Conservation (phyloP, 2,113 vertebrate species). For the Anhinga anhinga region DNA sequence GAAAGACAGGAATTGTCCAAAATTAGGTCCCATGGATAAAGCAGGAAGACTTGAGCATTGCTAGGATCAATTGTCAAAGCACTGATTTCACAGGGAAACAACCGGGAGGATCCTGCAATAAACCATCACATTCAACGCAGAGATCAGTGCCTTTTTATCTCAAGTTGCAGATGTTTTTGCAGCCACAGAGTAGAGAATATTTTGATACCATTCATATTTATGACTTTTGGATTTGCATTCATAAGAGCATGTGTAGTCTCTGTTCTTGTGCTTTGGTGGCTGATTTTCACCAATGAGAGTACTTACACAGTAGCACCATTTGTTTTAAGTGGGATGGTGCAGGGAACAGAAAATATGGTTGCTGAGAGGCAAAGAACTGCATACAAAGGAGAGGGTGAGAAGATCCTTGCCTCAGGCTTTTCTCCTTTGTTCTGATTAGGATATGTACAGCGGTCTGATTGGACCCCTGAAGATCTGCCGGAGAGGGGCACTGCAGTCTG, state of each 20-base stretch:
- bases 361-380: not conserved
- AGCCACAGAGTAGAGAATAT: not conserved
- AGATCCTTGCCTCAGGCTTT: not conserved
- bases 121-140: not conserved
- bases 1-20: not conserved
- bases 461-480: constrained; percentile 74
- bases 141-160: not conserved
- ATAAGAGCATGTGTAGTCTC: not conserved
- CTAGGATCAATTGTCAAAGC: not conserved
- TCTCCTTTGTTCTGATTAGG: constrained; percentile 39
- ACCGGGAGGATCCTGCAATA: not conserved
- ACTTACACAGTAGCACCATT: not conserved
- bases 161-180: not conserved
- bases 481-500: constrained; percentile 50
- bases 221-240: not conserved
- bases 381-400: not conserved
- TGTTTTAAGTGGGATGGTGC: not conserved
- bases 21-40: not conserved
- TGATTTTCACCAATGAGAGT: not conserved
- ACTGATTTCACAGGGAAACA: not conserved
- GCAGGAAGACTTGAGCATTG: not conserved
- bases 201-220: constrained; percentile 1
- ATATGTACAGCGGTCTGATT: constrained; percentile 76
- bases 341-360: not conserved
- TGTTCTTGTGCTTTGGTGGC: not conserved